These are phyloP conservation scores for Nansenia antarctica DNA, from an alignment of 2,113 vertebrate species.

Conservation along the genomic window DNA sequence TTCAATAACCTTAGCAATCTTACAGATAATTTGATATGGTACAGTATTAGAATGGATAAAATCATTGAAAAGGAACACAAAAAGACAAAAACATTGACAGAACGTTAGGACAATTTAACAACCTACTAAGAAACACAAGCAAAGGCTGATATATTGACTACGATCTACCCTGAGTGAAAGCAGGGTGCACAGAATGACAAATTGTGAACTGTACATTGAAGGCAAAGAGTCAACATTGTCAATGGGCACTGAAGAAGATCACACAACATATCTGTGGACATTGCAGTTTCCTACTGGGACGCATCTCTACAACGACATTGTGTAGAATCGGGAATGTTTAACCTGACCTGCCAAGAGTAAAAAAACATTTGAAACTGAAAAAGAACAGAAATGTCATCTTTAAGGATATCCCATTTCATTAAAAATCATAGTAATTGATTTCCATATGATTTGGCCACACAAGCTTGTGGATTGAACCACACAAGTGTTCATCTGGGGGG, in stretches of 20 bases:
- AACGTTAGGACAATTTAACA: conserved; percentile 36
- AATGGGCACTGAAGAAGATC: conserved; percentile 47
- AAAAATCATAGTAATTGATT: conserved; percentile 40
- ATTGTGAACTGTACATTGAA: conserved; percentile 53
- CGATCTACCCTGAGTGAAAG: conserved; percentile 56
- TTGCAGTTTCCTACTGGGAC: conserved; percentile 40
- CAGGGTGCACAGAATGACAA: conserved; percentile 52
- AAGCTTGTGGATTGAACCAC: conserved; percentile 49
- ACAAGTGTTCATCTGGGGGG: conserved; percentile 30
- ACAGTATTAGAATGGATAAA: conserved; percentile 39
- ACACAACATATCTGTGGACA: conserved; percentile 29
- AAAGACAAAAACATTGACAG: conserved; percentile 9
- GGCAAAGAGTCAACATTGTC: conserved; percentile 56
- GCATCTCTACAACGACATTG: conserved; percentile 48
- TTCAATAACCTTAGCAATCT: conserved; percentile 4
- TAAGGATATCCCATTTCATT: conserved; percentile 34
- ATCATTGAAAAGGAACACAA: conserved; percentile 25
- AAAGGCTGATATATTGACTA: conserved; percentile 41
- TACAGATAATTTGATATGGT: conserved; percentile 49
- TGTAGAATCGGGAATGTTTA: conserved; percentile 71
- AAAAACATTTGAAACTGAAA: conserved; percentile 37
- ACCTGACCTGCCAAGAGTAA: conserved; percentile 44
- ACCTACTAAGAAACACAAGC: conserved; percentile 51
- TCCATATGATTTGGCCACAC: conserved; percentile 46
- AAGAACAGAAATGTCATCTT: conserved; percentile 38